Base-by-base conservation (phyloP, 2,797 vertebrate genomes). In the Myoxocephalus aenaeus region DNA sequence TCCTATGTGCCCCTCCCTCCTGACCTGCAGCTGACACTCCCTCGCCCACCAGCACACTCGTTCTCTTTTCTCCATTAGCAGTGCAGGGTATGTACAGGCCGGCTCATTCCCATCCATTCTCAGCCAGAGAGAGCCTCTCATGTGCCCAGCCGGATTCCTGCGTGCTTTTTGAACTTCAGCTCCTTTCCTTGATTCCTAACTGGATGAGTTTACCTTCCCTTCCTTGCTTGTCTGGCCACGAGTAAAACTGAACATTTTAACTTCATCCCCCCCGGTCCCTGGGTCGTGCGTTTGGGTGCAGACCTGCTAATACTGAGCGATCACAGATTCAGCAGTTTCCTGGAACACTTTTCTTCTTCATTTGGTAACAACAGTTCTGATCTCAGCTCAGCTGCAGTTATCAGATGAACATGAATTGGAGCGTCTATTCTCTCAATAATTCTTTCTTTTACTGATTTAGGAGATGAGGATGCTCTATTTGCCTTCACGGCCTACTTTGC, bases 301-400 rank as follows among this genome's bases (percentile, higher is more conserved):
- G n/a, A n/a, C n/a, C n/a, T n/a, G n/a, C n/a, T n/a, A n/a, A n/a
- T n/a, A n/a, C n/a, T n/a, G n/a, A n/a, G n/a, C n/a, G n/a, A n/a
- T n/a, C n/a, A n/a, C n/a, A n/a, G n/a, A n/a, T n/a, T n/a, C n/a
- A n/a, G n/a, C n/a, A n/a, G n/a, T n/a, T n/a, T n/a, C n/a, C n/a
- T n/a, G n/a, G n/a, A n/a, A n/a, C n/a, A n/a, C n/a, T n/a, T n/a
- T n/a, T n/a, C n/a, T n/a, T n/a, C 50, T 32, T 54, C 50, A 70
- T 4, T 40, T 61, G 29, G 13, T 50, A 25, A 73, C 17, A 67
- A 51, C 34, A 18, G n/a, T 44, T 32, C 18, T 48, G 32, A 67
- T 81, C 53, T 70, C 17, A 13, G 65, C 50, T 77, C 42, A 46
- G 74, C 51, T 65, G 56, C 15, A 34, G 6, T 34, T 12, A 61